These are phyloP conservation scores for Micronisus gabar DNA, from an alignment of 2,113 vertebrate species.

Conservation along the genomic window DNA sequence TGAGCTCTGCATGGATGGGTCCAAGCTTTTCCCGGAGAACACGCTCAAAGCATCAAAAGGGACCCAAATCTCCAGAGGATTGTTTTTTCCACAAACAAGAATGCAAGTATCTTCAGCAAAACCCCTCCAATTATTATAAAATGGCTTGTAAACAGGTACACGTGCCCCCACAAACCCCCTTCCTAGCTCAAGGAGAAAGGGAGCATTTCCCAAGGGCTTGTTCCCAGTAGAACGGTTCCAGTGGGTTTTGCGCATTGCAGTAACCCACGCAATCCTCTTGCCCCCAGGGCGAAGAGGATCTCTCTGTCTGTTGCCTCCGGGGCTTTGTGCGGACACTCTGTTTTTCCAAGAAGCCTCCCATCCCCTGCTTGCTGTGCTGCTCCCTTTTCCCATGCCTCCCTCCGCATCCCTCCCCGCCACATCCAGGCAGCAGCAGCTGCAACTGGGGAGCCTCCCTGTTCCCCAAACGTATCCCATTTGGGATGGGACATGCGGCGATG, in stretches of 20 bases:
- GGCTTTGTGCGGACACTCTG: background rate
- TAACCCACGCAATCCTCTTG: background rate
- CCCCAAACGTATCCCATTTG: background rate
- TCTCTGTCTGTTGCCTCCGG: background rate
- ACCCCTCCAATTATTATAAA: background rate
- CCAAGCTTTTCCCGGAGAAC: background rate
- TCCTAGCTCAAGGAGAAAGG: background rate
- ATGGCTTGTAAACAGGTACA: background rate
- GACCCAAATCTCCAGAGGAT: background rate
- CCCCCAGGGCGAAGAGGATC: fast-evolving
- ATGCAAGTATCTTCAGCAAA: background rate
- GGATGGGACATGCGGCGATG: fast-evolving
- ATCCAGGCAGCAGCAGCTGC: background rate
- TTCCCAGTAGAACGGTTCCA: background rate
- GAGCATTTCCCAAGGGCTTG: background rate
- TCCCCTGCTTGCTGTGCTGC: background rate
- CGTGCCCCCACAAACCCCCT: fast-evolving
- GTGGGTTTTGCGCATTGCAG: background rate
- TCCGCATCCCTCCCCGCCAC: fast-evolving
- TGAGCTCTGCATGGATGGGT: fast-evolving
- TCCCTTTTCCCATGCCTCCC: background rate
- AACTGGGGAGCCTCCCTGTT: fast-evolving
- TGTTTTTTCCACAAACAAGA: background rate
- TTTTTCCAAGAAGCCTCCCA: background rate
- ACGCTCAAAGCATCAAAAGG: background rate